Conservation (phyloP, 2,113 vertebrate species). For the Cygnus buccinator region DNA sequence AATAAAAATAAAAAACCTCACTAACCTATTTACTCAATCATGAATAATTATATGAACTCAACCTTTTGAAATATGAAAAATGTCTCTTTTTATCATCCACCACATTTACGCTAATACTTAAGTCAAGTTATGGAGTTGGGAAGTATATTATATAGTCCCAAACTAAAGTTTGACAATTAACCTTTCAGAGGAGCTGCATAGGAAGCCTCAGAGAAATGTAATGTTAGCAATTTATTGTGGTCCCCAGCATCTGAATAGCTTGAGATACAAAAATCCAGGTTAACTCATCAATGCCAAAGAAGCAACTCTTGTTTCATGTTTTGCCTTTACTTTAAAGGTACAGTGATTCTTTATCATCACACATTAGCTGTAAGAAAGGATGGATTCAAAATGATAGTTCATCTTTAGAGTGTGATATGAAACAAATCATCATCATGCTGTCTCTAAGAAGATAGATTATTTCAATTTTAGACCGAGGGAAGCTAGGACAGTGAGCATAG, state of each 20-base stretch:
- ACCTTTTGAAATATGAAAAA: conserved; percentile 47
- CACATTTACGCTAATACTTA: conserved; percentile 10
- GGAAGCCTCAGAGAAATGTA: not conserved
- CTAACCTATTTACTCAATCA: conserved; percentile 30
- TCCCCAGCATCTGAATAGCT: not conserved
- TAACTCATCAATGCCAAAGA: conserved; percentile 11
- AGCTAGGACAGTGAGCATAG: not conserved
- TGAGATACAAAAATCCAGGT: not conserved
- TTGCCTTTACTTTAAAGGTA: conserved; percentile 24
- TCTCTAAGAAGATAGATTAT: not conserved
- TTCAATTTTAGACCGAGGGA: conserved; percentile 1
- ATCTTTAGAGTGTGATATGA: not conserved
- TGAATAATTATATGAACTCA: conserved; percentile 51
- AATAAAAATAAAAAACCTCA: no score
- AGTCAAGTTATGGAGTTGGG: not conserved
- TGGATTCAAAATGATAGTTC: not conserved
- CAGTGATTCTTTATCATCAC: not conserved
- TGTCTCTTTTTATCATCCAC: conserved; percentile 25
- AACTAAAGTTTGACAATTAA: conserved; percentile 48
- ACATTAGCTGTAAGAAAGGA: not conserved
- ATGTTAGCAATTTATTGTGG: not conserved
- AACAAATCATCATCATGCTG: conserved; percentile 2
- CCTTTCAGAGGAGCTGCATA: conserved; percentile 14
- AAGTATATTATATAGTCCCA: not conserved
- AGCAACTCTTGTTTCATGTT: not conserved